Percentiles rank a stretch among this genome's conserved stretches.
phyloP scores from a whole-genome alignment of 2,888 invertebrate genomes.

The Lepidocyrtinus sp. region DNA sequence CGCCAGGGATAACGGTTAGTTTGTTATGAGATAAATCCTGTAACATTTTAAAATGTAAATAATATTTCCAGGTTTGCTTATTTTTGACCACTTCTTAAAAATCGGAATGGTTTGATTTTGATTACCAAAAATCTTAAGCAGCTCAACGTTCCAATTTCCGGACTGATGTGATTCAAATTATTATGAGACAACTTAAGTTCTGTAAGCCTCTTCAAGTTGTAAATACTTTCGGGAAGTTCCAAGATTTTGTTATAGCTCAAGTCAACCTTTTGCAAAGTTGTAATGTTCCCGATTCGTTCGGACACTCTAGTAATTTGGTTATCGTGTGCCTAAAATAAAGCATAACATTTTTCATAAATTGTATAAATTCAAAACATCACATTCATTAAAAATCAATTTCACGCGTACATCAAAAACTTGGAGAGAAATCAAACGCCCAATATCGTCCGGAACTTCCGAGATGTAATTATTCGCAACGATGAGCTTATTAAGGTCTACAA shows the following conservation, averaged over 20 bases:
- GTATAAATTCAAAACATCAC: not conserved
- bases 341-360: too few relatives aligned
- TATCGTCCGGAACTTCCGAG: constrained; percentile 78
- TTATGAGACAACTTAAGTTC: constrained; percentile 85
- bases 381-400: not conserved
- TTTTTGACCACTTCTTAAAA: not conserved
- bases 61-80: not conserved
- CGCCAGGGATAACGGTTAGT: constrained; percentile 81
- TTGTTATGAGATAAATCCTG: constrained; percentile 87
- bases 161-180: constrained; percentile 78
- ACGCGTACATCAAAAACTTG: constrained; percentile 80
- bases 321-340: constrained; percentile 84
- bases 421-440: constrained; percentile 80
- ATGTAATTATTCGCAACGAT: constrained; percentile 76
- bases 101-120: too few relatives aligned
- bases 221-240: constrained; percentile 79
- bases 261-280: constrained; percentile 81
- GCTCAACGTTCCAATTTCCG: constrained; percentile 84
- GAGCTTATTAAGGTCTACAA: constrained; percentile 68
- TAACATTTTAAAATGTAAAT: constrained; percentile 4
- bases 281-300: constrained; percentile 81
- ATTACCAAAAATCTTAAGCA: constrained; percentile 84
- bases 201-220: constrained; percentile 80
- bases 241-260: constrained; percentile 81
- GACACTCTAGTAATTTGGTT: constrained; percentile 84